phyloP scores from a whole-genome alignment of 92 coral and sea anemone species.

The Palythoa grandiflora region DNA sequence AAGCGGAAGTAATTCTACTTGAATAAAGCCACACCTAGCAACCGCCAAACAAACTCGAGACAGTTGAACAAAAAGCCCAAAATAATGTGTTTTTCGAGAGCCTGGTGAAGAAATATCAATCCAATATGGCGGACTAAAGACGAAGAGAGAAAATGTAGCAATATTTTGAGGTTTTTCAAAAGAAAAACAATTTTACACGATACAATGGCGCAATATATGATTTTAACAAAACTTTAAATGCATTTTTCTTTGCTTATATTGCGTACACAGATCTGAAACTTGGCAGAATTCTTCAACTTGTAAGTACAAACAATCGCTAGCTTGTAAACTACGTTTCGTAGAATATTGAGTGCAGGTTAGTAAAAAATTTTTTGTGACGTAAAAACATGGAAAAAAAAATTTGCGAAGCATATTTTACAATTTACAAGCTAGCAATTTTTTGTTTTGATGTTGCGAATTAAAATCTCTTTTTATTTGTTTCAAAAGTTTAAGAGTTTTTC shows the following conservation, averaged over 20 bases:
- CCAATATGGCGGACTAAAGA: too few relatives aligned
- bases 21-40: not conserved
- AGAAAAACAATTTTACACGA: too few relatives aligned
- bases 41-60: slow-evolving; percentile 7
- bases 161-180: too few relatives aligned
- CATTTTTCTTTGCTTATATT: not conserved
- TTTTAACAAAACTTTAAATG: slow-evolving; percentile 1
- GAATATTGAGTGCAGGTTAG: not conserved
- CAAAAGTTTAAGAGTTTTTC: not conserved
- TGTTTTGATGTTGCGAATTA: not conserved
- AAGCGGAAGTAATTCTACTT: not conserved
- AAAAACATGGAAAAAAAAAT: not conserved
- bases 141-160: too few relatives aligned
- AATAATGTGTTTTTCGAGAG: not conserved
- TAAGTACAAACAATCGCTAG: not conserved
- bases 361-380: not conserved
- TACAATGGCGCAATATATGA: too few relatives aligned
- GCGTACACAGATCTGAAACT: not conserved
- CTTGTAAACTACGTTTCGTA: not conserved
- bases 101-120: not conserved
- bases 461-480: not conserved
- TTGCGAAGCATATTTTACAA: not conserved
- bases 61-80: not conserved
- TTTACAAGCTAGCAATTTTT: not conserved
- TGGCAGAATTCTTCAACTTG: not conserved